Evolutionary conservation across 1,140 invertebrate species (phyloP).

Genomic region (Diabrotica virgifera): DNA sequence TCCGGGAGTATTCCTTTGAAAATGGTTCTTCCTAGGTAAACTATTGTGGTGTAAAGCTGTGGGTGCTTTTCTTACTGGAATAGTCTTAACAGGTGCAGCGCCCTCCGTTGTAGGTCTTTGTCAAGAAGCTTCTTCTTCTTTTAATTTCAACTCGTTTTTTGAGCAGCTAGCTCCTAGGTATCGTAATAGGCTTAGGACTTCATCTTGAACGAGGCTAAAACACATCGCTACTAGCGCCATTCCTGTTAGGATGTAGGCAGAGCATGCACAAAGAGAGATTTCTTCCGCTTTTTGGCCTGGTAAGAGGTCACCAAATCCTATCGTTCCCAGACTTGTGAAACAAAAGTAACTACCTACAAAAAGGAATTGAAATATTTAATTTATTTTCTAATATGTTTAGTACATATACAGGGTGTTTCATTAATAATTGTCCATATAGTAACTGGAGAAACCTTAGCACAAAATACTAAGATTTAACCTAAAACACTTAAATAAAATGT

Average conservation of each 20-base stretch:
- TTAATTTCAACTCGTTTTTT: slow-evolving; percentile 35
- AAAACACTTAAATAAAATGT: too few species aligned
- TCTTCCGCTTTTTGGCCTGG: slow-evolving; percentile 70
- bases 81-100: slow-evolving; percentile 44
- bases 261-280: slow-evolving; percentile 73
- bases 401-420: too few species aligned
- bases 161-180: slow-evolving; percentile 40
- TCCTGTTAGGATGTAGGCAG: slow-evolving; percentile 88
- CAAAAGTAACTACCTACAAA: slow-evolving; percentile 67
- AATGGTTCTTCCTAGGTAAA: slow-evolving; percentile 60
- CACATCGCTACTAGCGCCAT: slow-evolving; percentile 96
- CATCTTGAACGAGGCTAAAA: slow-evolving; percentile 93
- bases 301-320: slow-evolving; percentile 77
- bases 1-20: slow-evolving; percentile 62
- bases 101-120: slow-evolving; percentile 57
- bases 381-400: too few species aligned
- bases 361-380: background rate
- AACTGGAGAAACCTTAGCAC: too few species aligned
- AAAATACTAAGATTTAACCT: too few species aligned
- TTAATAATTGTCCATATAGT: too few species aligned
- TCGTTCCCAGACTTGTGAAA: slow-evolving; percentile 72
- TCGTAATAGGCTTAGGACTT: slow-evolving; percentile 50
- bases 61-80: slow-evolving; percentile 51
- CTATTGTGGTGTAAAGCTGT: slow-evolving; percentile 58
- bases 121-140: slow-evolving; percentile 65